phyloP scores from a whole-genome alignment of 1,140 invertebrate species.

The Eulimnadia texana region DNA sequence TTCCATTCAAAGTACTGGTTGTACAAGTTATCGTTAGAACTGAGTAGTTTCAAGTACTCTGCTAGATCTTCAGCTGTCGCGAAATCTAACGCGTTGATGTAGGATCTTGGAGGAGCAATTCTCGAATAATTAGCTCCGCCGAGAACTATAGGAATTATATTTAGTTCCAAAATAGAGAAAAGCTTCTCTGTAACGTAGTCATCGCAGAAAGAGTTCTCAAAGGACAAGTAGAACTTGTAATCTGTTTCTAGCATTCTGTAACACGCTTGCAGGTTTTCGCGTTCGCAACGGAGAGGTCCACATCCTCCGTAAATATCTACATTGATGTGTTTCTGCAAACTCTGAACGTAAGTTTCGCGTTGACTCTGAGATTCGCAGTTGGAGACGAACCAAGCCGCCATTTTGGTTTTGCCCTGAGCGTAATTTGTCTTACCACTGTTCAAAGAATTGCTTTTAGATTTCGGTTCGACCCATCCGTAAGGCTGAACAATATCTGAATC shows the following conservation, averaged over 20 bases:
- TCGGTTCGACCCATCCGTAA: conserved; percentile 23
- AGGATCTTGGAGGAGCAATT: conserved; percentile 27
- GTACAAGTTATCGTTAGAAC: conserved; percentile 27
- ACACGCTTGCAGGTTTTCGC: conserved; percentile 16
- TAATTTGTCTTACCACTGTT: background rate
- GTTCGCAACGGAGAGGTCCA: conserved; percentile 17
- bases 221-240: conserved; percentile 18
- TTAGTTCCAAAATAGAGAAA: conserved; percentile 21
- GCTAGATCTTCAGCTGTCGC: conserved; percentile 17
- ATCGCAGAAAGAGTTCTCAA: conserved; percentile 22
- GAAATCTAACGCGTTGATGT: conserved; percentile 26
- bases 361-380: conserved; percentile 30
- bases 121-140: conserved; percentile 20
- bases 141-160: conserved; percentile 21
- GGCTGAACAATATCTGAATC: conserved; percentile 27
- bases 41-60: conserved; percentile 22
- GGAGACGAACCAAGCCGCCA: conserved; percentile 32
- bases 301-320: conserved; percentile 38
- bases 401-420: conserved; percentile 20
- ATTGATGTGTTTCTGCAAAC: conserved; percentile 29
- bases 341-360: conserved; percentile 28
- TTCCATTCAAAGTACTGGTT: conserved; percentile 33
- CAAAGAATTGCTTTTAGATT: background rate
- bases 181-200: conserved; percentile 28
- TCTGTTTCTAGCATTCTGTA: conserved; percentile 20